phyloP scores from a whole-genome alignment of 2,113 vertebrate species.

The Gopherus flavomarginatus region DNA sequence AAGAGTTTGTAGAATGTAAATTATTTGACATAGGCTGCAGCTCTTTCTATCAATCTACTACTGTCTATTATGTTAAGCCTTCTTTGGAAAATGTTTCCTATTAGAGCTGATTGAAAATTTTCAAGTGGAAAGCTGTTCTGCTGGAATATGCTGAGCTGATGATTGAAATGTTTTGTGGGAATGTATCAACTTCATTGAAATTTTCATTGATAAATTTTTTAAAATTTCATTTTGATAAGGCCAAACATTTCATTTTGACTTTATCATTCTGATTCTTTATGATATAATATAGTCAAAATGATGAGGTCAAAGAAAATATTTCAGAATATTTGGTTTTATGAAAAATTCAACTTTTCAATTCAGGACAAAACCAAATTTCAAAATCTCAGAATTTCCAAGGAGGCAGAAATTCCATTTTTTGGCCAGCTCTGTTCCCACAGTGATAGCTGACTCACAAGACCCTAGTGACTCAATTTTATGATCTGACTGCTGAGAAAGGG shows the following conservation, averaged over 20 bases:
- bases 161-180: not conserved
- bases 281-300: too few relatives aligned
- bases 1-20: slow-evolving; percentile 2
- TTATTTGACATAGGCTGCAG: not conserved
- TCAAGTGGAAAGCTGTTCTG: not conserved
- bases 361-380: not conserved
- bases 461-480: not conserved
- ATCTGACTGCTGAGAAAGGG: not conserved
- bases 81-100: not conserved
- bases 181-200: not conserved
- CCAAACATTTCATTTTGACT: not conserved
- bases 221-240: not conserved
- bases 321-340: not conserved
- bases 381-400: not conserved
- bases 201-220: not conserved
- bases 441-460: not conserved
- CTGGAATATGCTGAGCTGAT: not conserved
- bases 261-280: too few relatives aligned
- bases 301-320: not conserved
- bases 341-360: not conserved
- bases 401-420: not conserved
- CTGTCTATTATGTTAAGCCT: not conserved
- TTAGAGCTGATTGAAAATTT: not conserved
- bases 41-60: slow-evolving; percentile 17
- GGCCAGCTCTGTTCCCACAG: not conserved